phyloP scores from a whole-genome alignment of 2,888 invertebrate species.

The Cataglyphis cursor region DNA sequence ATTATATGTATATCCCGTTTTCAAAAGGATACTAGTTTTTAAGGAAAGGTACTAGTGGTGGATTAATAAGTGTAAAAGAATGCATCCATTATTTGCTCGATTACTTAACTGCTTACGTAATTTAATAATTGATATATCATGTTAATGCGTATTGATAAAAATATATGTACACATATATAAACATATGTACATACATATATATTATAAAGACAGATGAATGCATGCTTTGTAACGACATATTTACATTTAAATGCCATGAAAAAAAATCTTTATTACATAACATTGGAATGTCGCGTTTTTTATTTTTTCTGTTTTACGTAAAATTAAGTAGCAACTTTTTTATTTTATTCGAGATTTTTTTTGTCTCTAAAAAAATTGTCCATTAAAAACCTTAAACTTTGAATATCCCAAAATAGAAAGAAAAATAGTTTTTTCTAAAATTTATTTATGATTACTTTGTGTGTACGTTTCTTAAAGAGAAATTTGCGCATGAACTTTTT shows the following conservation, averaged over 20 bases:
- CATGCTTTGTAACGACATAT: not conserved
- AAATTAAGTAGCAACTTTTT: not conserved
- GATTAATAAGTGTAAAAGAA: constrained; percentile 5
- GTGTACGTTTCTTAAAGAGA: not conserved
- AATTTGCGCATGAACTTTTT: not conserved
- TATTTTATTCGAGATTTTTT: not conserved
- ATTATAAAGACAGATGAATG: not conserved
- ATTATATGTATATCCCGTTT: not conserved
- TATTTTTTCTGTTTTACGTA: not conserved
- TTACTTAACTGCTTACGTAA: not conserved
- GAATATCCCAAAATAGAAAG: not conserved
- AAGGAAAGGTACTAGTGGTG: too few species aligned
- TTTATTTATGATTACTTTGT: not conserved
- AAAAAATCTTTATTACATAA: constrained; percentile 21
- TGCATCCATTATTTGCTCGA: not conserved
- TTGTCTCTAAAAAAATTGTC: not conserved
- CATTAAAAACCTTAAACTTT: not conserved
- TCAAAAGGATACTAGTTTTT: not conserved
- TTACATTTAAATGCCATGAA: not conserved
- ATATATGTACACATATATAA: not conserved
- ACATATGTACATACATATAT: too few species aligned
- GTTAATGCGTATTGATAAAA: not conserved
- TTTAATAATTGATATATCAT: not conserved
- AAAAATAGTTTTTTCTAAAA: not conserved
- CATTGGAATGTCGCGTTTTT: not conserved